Evolutionary conservation across 2,797 vertebrate genomes (phyloP), one percentile per base, ranked within the genome.

Genomic region (Girardinus metallicus): DNA sequence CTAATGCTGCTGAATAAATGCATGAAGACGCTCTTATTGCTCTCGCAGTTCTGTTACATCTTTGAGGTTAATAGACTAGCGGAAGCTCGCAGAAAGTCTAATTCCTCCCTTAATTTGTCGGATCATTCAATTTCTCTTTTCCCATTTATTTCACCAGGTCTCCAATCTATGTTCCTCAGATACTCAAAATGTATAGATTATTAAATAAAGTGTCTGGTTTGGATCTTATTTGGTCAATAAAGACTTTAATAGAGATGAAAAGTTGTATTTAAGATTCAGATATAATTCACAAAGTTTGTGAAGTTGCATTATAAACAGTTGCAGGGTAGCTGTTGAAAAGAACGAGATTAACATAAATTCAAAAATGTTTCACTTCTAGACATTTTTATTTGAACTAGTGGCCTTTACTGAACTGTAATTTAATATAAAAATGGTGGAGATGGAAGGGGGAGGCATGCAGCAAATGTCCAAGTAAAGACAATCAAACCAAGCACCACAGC

Each of bases 1-100:
- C 36, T 76, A 43, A 72, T 47, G 75, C 73, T n/a, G 53, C 34
- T 4, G 53, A 31, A 83, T 74, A 4, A 66, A 79, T 79, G 57
- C 76, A 75, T 60, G 70, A 49, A 29, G 78, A 49, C 1, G 0
- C 34, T 55, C 18, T 0, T 7, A 31, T 10, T 6, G 21, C 72
- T 55, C 16, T 64, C 15, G 18, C 18, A 64, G 72, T 31, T 43
- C 68, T 57, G 12, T 79, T 29, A 34, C 70, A 46, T 75, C 79
- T 12, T 15, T 13, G 81, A 80, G 70, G 51, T 82, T 79, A 74
- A 46, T 23, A 3, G 44, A 55, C 41, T 5, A 34, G 49, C 62
- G n/a, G 29, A 51, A 78, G 11, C 31, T 6, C 0, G 7, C 31
- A 36, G 60, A 34, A 15, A 64, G 6, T 7, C 10, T 29, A 46